These are phyloP conservation scores for Tholera decimalis DNA, from an alignment of 2,888 invertebrate genomes.

Conservation along the genomic window DNA sequence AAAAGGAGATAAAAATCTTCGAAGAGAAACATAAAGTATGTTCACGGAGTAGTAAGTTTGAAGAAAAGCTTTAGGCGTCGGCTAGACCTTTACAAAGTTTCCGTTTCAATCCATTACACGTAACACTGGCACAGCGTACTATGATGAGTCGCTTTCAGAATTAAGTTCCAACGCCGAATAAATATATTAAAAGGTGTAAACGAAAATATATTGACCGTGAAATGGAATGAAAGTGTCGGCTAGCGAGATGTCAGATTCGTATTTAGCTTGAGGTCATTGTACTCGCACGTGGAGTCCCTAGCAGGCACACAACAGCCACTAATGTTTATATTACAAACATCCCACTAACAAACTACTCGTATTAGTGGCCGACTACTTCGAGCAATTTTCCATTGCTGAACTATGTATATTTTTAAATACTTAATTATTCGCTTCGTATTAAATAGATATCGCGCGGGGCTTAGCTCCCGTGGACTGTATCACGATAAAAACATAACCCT, in stretches of 20 bases:
- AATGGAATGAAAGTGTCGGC: neutral
- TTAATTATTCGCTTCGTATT: too few species aligned
- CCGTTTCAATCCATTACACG: slow-evolving; percentile 51
- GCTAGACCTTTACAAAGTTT: slow-evolving; percentile 47
- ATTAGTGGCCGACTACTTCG: too few species aligned
- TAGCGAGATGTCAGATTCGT: neutral
- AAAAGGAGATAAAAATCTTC: neutral
- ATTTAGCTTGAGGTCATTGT: neutral
- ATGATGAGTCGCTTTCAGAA: slow-evolving; percentile 33
- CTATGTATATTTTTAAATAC: too few species aligned
- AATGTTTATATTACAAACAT: neutral
- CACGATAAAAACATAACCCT: too few species aligned
- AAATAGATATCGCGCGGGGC: too few species aligned
- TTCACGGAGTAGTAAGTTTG: neutral
- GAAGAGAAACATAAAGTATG: slow-evolving; percentile 5
- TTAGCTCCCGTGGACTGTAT: too few species aligned
- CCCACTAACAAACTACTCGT: too few species aligned
- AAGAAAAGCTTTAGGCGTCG: slow-evolving; percentile 20
- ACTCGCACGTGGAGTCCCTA: neutral
- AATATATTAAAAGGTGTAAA: slow-evolving; percentile 31
- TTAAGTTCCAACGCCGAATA: slow-evolving; percentile 30
- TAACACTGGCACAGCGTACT: slow-evolving; percentile 5
- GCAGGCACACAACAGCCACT: neutral
- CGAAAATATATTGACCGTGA: slow-evolving; percentile 14
- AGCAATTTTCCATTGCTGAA: neutral